A percentile compares a stretch with the other conserved stretches of the same genome.
These are phyloP conservation scores for Scopus umbretta DNA, from an alignment of 2,113 vertebrate genomes.

Conservation along the genomic window DNA sequence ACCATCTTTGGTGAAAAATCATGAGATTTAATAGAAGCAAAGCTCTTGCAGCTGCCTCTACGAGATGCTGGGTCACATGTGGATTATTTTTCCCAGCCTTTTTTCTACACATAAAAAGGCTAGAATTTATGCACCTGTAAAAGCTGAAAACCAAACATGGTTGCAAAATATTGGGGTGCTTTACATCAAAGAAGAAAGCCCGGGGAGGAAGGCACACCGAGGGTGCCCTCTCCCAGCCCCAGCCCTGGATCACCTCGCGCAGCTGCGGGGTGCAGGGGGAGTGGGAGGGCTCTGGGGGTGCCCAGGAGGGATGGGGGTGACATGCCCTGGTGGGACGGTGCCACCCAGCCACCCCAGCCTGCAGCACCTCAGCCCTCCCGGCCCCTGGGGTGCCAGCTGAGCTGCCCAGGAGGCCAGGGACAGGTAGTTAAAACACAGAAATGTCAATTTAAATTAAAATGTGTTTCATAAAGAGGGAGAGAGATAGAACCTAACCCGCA, in stretches of 20 bases:
- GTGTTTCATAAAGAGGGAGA: background rate
- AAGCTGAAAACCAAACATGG: background rate
- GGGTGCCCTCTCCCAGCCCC: background rate
- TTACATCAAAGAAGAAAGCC: background rate
- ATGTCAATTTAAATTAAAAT: conserved; percentile 31
- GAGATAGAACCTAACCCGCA: background rate
- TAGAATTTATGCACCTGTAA: background rate
- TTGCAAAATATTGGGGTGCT: background rate
- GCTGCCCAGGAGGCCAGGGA: background rate
- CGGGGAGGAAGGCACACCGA: background rate
- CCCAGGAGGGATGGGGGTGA: background rate
- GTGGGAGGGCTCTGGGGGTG: background rate
- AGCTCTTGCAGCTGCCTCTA: background rate
- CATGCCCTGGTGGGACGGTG: background rate
- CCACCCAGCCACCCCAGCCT: background rate
- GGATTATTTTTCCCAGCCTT: background rate
- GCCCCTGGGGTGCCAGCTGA: accelerated
- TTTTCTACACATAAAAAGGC: background rate
- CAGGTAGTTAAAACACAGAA: background rate
- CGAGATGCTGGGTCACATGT: background rate
- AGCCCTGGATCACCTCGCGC: accelerated
- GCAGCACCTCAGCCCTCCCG: accelerated
- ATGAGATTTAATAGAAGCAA: background rate
- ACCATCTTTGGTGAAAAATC: background rate
- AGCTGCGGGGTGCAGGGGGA: accelerated